Conservation (phyloP, 2,888 invertebrate genomes). For the Acleris cristana region DNA sequence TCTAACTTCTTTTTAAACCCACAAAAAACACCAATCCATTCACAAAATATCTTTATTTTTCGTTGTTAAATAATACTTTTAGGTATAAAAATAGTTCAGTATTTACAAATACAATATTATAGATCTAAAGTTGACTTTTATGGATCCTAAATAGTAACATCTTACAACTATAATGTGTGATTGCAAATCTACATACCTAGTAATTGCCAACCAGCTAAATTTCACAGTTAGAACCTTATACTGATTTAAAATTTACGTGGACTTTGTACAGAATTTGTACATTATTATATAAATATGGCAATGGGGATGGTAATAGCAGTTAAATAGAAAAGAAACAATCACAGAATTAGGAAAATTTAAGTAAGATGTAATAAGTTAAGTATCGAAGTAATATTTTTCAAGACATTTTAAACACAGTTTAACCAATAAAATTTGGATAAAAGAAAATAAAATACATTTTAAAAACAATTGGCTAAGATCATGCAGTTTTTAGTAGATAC, state of each 20-base stretch:
- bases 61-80: constrained; percentile 65
- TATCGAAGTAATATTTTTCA: background rate
- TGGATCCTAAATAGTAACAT: constrained; percentile 12
- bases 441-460: constrained; percentile 30
- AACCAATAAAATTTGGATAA: constrained; percentile 3
- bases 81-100: constrained; percentile 53
- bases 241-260: constrained; percentile 20
- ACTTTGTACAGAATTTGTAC: constrained; percentile 54
- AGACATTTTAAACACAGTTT: background rate
- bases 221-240: too few species aligned
- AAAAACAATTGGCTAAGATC: constrained; percentile 56
- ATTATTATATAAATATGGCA: constrained; percentile 60
- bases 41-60: constrained; percentile 48
- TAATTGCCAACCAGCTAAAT: too few species aligned
- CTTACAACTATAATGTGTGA: constrained; percentile 26
- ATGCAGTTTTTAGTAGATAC: constrained; percentile 26
- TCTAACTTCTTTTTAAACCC: constrained; percentile 29
- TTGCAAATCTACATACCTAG: constrained; percentile 12
- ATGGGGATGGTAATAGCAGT: constrained; percentile 41
- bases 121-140: constrained; percentile 39
- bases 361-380: constrained; percentile 24
- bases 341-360: constrained; percentile 41
- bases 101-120: constrained; percentile 50
- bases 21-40: background rate
- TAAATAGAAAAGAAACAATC: constrained; percentile 26